These are phyloP conservation scores for Spialia ferax DNA, from an alignment of 2,888 invertebrate genomes.

Conservation along the genomic window DNA sequence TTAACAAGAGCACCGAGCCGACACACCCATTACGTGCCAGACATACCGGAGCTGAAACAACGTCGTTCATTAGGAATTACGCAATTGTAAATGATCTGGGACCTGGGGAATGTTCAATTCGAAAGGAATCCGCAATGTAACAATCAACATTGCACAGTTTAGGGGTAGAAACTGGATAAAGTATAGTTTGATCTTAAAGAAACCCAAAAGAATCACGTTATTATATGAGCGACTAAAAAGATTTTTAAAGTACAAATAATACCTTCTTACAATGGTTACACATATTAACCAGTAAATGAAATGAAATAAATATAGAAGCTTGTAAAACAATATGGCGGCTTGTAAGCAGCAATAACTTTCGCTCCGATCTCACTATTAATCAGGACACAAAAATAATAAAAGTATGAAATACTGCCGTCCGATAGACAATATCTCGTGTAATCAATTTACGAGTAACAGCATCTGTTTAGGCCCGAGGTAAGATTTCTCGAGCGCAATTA, in stretches of 20 bases:
- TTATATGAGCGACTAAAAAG: no score
- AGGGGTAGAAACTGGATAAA: background rate
- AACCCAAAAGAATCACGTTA: no score
- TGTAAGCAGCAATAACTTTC: conserved; percentile 27
- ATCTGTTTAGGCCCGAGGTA: conserved; percentile 36
- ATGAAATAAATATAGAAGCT: background rate
- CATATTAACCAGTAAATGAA: background rate
- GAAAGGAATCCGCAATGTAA: conserved; percentile 33
- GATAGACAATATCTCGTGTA: conserved; percentile 37
- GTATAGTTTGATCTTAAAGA: no score
- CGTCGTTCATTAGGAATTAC: conserved; percentile 38
- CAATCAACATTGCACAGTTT: conserved; percentile 1
- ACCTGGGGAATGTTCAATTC: conserved; percentile 36
- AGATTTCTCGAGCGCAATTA: conserved; percentile 39
- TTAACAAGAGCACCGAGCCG: conserved; percentile 25
- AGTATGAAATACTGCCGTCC: conserved; percentile 33
- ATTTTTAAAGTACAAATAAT: no score
- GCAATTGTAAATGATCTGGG: conserved; percentile 37
- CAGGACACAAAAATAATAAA: conserved; percentile 23
- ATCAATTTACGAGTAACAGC: conserved; percentile 38
- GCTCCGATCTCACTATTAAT: conserved; percentile 22
- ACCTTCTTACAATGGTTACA: background rate
- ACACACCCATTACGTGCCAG: conserved; percentile 38
- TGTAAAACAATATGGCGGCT: background rate
- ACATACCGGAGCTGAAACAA: conserved; percentile 34